Evolutionary conservation across 2,888 invertebrate species (phyloP).

Genomic region (Teleogryllus oceanicus): DNA sequence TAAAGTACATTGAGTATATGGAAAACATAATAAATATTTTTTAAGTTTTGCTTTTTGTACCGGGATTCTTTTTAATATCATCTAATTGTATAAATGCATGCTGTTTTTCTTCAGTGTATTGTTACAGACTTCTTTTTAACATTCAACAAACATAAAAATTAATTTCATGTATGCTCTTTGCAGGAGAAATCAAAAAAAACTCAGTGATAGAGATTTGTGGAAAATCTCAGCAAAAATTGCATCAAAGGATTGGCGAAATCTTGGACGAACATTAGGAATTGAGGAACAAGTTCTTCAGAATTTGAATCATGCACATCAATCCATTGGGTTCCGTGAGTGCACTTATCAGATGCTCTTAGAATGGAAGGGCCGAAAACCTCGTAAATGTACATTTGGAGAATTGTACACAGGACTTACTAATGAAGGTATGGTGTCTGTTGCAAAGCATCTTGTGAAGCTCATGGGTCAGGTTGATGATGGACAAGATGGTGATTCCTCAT

Average conservation of each 20-base stretch:
- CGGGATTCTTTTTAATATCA: too few species aligned
- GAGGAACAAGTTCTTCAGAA: constrained; percentile 39
- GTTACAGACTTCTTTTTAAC: too few species aligned
- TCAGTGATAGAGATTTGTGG: constrained; percentile 41
- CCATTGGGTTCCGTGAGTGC: constrained; percentile 40
- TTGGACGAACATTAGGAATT: constrained; percentile 40
- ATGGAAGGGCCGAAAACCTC: constrained; percentile 40
- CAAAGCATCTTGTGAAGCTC: constrained; percentile 37
- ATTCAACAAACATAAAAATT: too few species aligned
- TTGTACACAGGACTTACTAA: constrained; percentile 39
- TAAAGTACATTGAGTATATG: too few species aligned
- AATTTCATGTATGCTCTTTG: background rate
- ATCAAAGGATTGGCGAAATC: constrained; percentile 39
- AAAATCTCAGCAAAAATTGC: constrained; percentile 39
- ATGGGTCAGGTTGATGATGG: background rate
- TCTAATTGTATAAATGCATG: too few species aligned
- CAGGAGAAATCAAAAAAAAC: constrained; percentile 37
- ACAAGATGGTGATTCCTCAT: constrained; percentile 7
- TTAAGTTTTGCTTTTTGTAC: too few species aligned
- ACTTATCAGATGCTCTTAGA: constrained; percentile 42
- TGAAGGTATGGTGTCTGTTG: constrained; percentile 40
- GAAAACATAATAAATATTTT: too few species aligned
- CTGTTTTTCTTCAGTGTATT: too few species aligned
- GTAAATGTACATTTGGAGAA: constrained; percentile 40
- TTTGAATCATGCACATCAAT: constrained; percentile 39